Base-by-base conservation (phyloP, 2,113 vertebrate genomes). In the Paradoxurus hermaphroditus region DNA sequence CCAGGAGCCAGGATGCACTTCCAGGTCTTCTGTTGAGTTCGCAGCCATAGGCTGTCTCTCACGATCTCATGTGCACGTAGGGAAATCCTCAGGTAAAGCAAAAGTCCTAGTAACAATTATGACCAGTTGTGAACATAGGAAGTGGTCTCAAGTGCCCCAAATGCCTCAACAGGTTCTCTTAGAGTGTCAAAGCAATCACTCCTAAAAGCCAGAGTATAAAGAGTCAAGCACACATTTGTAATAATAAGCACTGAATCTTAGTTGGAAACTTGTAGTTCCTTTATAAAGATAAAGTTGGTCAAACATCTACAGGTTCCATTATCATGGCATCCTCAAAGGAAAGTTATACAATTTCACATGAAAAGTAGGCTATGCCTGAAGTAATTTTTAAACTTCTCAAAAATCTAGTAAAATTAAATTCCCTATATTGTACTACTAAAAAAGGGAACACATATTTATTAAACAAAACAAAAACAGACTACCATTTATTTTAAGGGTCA, bases 351-450 rank as follows among this genome's bases (percentile, higher is more conserved):
- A 51, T 62, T 62, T 67, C 75, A 95, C 39, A 85, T 92, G 36
- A 94, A 89, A 95, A 86, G 77, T 77, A 94, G 77, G 81, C 62
- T 83, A 68, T 46, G 39, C 67, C 63, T 51, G 87, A 93, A 56
- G 81, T 73, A 96, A 86, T 93, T 70, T 82, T 79, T 62, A 94
- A 95, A 59, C 39, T 81, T 96, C n/a, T 96, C 91, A 78, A 94
- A 96, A 95, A 59, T 44, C 31, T 36, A 90, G 62, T 87, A 93
- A 95, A 94, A 90, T 97, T 49, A 94, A 96, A 90, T 83, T 86
- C 87, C 46, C 53, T 72, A 31, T 34, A 68, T 8, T 65, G 36
- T 63, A 85, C 46, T 75, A 93, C 14, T 94, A 86, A 96, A 95
- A 96, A 23, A 87, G 46, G 81, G 41, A 90, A 91, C 13, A 65